Evolutionary conservation across 1,140 invertebrate genomes (phyloP).

Genomic region (Tetramorium simillimum): DNA sequence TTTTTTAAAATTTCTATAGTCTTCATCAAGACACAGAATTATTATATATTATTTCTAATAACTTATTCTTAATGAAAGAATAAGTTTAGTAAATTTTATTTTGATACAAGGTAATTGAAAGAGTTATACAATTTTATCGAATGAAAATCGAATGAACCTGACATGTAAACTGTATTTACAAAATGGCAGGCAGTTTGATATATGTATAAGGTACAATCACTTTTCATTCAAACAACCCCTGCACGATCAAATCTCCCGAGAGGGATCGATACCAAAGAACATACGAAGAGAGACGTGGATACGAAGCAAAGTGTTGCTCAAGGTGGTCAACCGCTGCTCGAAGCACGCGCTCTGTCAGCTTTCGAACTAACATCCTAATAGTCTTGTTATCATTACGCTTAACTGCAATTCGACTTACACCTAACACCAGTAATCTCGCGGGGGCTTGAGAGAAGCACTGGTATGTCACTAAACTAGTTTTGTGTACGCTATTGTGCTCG

Average conservation of each 20-base stretch:
- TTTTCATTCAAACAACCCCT: constrained; percentile 35
- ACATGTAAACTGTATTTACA: not conserved
- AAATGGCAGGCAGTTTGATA: not conserved
- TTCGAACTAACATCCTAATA: constrained; percentile 45
- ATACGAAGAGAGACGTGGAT: constrained; percentile 44
- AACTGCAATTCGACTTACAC: constrained; percentile 21
- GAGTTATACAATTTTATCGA: not conserved
- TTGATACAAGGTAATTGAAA: not conserved
- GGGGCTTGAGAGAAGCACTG: constrained; percentile 25
- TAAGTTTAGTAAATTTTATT: not conserved
- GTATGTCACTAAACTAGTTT: constrained; percentile 10
- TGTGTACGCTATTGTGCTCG: constrained; percentile 38
- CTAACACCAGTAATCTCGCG: constrained; percentile 7
- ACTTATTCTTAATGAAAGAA: not conserved
- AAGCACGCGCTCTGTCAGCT: constrained; percentile 75
- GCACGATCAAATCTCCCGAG: constrained; percentile 21
- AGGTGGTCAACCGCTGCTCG: constrained; percentile 74
- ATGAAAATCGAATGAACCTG: constrained; percentile 11
- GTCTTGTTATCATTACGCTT: constrained; percentile 23
- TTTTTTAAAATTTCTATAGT: not conserved
- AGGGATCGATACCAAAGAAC: constrained; percentile 7
- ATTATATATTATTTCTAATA: constrained; percentile 12
- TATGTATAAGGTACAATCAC: not conserved
- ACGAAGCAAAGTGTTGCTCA: constrained; percentile 37
- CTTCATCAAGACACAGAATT: not conserved